Evolutionary conservation across 2,888 invertebrate species (phyloP).

Genomic region (Lochmaea crataegi): DNA sequence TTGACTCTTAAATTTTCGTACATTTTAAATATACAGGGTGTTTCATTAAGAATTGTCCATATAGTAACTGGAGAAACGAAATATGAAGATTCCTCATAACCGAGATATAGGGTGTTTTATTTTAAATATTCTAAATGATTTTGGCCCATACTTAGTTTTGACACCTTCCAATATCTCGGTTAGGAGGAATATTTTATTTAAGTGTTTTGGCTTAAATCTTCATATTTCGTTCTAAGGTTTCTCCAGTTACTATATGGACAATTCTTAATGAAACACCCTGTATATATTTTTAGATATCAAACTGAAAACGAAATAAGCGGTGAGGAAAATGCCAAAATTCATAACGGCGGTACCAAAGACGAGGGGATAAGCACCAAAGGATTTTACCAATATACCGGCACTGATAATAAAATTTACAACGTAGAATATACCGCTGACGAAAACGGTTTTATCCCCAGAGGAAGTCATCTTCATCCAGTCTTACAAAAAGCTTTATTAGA

Average conservation of each 20-base stretch:
- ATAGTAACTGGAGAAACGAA: too few species aligned
- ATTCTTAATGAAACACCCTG: too few species aligned
- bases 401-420: conserved; percentile 70
- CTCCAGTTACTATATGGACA: too few species aligned
- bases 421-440: conserved; percentile 74
- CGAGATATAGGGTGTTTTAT: too few species aligned
- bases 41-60: too few species aligned
- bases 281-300: conserved; percentile 66
- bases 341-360: conserved; percentile 65
- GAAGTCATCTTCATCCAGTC: conserved; percentile 39
- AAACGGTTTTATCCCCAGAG: conserved; percentile 69
- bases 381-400: conserved; percentile 74
- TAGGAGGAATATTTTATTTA: too few species aligned
- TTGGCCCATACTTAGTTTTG: too few species aligned
- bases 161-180: too few species aligned
- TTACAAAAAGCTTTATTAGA: conserved; percentile 34
- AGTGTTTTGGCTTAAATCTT: too few species aligned
- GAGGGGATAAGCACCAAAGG: conserved; percentile 74
- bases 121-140: too few species aligned
- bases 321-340: conserved; percentile 69
- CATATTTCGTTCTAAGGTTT: too few species aligned
- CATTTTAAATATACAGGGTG: background rate
- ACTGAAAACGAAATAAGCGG: conserved; percentile 74
- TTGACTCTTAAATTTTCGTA: background rate
- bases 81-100: too few species aligned